phyloP scores from a whole-genome alignment of 2,888 invertebrate genomes.

The Agrochola lychnidis region DNA sequence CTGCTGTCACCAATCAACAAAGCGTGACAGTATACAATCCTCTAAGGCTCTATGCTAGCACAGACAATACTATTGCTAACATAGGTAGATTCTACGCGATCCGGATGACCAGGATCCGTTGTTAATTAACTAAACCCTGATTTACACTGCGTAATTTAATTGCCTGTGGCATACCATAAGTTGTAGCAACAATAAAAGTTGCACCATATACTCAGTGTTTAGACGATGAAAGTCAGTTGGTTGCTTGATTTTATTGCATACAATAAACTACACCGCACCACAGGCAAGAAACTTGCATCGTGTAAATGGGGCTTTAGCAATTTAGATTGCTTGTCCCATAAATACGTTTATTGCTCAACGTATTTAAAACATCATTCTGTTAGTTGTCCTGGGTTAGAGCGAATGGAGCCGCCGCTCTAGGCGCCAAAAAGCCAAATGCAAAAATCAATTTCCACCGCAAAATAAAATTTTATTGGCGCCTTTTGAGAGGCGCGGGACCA shows the following conservation, averaged over 20 bases:
- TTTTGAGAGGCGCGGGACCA: no score
- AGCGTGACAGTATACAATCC: neutral
- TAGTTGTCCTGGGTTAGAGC: no score
- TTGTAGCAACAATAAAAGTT: neutral
- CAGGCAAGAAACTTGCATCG: neutral
- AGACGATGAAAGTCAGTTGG: neutral
- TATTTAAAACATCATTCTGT: no score
- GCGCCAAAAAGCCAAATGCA: no score
- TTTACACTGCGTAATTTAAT: neutral
- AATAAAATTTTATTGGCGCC: no score
- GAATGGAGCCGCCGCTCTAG: no score
- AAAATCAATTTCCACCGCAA: no score
- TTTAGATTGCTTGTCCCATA: no score
- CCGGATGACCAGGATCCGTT: neutral
- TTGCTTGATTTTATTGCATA: neutral
- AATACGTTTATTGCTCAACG: no score
- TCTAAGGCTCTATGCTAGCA: neutral
- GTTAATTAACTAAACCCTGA: neutral
- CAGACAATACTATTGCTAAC: neutral
- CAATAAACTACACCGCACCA: neutral
- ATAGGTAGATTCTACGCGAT: neutral
- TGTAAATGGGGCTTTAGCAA: neutral
- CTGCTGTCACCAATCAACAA: neutral
- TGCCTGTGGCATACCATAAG: neutral
- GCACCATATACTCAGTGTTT: neutral